Base-by-base conservation (phyloP, 1,140 invertebrate genomes). In the Saxidomus purpurata region DNA sequence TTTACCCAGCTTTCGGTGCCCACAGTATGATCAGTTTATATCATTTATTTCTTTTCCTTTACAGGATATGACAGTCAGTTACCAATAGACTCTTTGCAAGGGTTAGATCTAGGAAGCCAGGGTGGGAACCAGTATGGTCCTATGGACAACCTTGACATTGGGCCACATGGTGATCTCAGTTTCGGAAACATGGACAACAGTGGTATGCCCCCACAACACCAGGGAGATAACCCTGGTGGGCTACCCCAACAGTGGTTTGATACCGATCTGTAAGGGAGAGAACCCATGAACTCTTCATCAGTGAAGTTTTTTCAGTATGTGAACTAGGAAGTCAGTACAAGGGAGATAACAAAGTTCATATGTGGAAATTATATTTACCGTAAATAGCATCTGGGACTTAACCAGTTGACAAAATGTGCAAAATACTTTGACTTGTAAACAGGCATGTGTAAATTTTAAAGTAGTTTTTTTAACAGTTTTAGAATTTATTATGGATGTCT, bases 11-110 rank as follows among this genome's bases (percentile, higher is more conserved):
- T n/a, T n/a, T n/a, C n/a, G n/a, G n/a, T n/a, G n/a, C n/a, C n/a
- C n/a, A n/a, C n/a, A n/a, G n/a, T n/a, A n/a, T n/a, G n/a, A n/a
- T n/a, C n/a, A n/a, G n/a, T n/a, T n/a, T n/a, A n/a, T n/a, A n/a
- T n/a, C n/a, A n/a, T n/a, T n/a, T n/a, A n/a, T n/a, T n/a, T n/a
- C n/a, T n/a, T n/a, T n/a, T n/a, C n/a, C n/a, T n/a, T 96, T 92
- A 49, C 91, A 98, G 98, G 98, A 97, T 99, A 98, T 97, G 98
- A 99, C 97, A 85, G 91, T 38, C 98, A 98, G 97, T 97, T 99
- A 97, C 98, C 98, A 97, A 98, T 99, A 98, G 98, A 98, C 96
- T 98, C 98, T 87, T 98, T 99, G 98, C 98, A 99, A 97, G 98
- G 98, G 90, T 96, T 99, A 93, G 98, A 99, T 94, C 98, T 99